Base-by-base conservation (phyloP, 1,140 invertebrate genomes). In the Bombus terrestris region DNA sequence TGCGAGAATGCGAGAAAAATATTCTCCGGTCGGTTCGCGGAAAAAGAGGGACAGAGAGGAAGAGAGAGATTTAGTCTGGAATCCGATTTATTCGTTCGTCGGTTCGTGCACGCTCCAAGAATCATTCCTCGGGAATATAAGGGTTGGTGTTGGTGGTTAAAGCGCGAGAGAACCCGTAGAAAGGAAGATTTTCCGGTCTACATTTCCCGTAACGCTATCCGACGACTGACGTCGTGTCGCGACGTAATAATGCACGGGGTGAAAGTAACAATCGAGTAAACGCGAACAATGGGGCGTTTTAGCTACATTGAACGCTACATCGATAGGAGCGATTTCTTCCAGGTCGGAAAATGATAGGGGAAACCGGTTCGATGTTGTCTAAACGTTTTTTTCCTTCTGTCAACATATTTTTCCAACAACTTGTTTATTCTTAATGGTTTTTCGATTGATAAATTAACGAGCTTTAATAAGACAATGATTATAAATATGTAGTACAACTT, bases 41-140 rank as follows among this genome's bases (percentile, higher is more conserved):
- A 68, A 3, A 18, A 25, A 10, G 18, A 1, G 15, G 10, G 6
- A 35, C 2, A 22, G 32, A 35, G 32, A 59, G 6, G 8, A 18
- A 3, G 18, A 66, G 62, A 18, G 18, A 39, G 68, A 39, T 13
- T 28, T 57, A 28, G 35, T 73, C 68, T 28, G 87, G 32, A 86
- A 89, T 89, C 87, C 75, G 88, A 83, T 89, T 86, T 89, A 86
- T 82, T 74, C 83, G 69, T 83, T 80, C 80, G 75, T 68, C 84
- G 87, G 79, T 76, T 83, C 66, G 76, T 64, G 76, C 68, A 78
- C 75, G 83, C 80, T 88, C 80, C 79, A 81, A 59, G 71, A 77
- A 86, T 89, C 85, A 89, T 89, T 89, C 85, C 32, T 81, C n/a
- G 0, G 73, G 76, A 85, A 81, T 73, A 66, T 18, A 53, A 25